Evolutionary conservation across 1,140 invertebrate species (phyloP), one percentile per base, ranked within the genome.

Genomic region (Atopsyche davidsoni): DNA sequence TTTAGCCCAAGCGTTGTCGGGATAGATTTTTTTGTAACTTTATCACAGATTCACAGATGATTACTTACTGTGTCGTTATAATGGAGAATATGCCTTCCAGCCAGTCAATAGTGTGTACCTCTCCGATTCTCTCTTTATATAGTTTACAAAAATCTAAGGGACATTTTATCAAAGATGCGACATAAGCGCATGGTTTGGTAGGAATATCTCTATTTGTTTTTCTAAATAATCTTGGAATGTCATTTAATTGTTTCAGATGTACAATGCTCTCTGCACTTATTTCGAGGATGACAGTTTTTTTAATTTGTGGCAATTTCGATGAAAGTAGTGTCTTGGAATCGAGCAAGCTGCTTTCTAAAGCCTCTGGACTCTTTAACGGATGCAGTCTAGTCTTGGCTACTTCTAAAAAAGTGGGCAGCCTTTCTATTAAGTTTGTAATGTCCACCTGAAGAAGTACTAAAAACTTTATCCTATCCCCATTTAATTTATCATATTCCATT

Each of bases 121-220:
- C 62, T 40, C 77, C 76, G 50, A 82, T 65, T 52, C 72, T 64
- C 21, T 65, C 64, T 25, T 68, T 69, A 55, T 82, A 77, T 53
- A 77, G 70, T 22, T 69, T 60, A 58, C 79, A 64, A 64, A 87
- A 87, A n/a, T 75, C 67, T 28, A 73, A 67, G 3, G 88, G 66
- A 4, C 80, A 73, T 40, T 75, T 73, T 1, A 90, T 60, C 59
- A 87, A 75, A 53, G 79, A 75, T 21, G 81, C 77, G 25, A 94
- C 81, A 66, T 94, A 95, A 19, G 75, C 64, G 47, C 88, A 90
- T 36, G 84, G 79, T 60, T 86, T 85, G 1, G 80, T 82, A 0
- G 90, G 90, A 34, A 83, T 75, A 58, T 89, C 90, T 58, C 90
- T 78, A 69, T 96, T 97, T 0, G 94, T 98, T 64, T 92, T 82